Evolutionary conservation across 2,797 vertebrate species (phyloP), one percentile per base, ranked within the genome.

Genomic region (Coccyzus lansbergi): DNA sequence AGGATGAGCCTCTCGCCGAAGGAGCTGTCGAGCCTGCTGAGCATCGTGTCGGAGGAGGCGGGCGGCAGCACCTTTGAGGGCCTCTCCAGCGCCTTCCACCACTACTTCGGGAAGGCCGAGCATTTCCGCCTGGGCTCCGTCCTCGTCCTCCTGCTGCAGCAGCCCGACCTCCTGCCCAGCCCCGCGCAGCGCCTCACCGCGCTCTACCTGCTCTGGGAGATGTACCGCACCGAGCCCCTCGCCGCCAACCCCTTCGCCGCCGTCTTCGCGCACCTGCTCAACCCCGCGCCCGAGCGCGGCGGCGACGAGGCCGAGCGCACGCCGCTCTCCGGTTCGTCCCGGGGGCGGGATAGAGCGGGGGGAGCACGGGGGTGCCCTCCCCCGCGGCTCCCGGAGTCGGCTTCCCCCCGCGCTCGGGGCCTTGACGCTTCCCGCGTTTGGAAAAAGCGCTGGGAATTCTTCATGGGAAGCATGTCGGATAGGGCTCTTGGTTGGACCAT

Each of bases 181-280:
- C 98, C 99, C 25, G 98, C 99, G 64, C 99, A 99, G 98, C 98
- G 99, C 59, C 99, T 99, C 95, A 99, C 99, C 5, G 99, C 99
- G 4, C 99, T 99, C 92, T 99, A 99, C 97, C 98, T 99, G 42
- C 98, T 99, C 1, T 99, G 99, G 99, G 99, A 99, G 98, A 99
- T 99, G 99, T 99, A 99, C 97, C 98, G 99, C 74, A 99, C 99
- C 65, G 99, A 99, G 97, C 99, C 99, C 40, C 98, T 99, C 33
- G 99, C 99, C 22, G 98, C 99, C 10, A 99, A 99, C 98, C 99
- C 99, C 10, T 99, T 99, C 95, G 99, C 99, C 38, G 99, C 99
- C 38, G 98, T 99, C 81, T 99, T 99, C 89, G 99, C 99, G 9
- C 99, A 99, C 94, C 98, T 99, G 44, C 98, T 99, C 55, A 99